These are phyloP conservation scores for Copidosoma aretas DNA, from an alignment of 2,888 invertebrate species.

Conservation along the genomic window DNA sequence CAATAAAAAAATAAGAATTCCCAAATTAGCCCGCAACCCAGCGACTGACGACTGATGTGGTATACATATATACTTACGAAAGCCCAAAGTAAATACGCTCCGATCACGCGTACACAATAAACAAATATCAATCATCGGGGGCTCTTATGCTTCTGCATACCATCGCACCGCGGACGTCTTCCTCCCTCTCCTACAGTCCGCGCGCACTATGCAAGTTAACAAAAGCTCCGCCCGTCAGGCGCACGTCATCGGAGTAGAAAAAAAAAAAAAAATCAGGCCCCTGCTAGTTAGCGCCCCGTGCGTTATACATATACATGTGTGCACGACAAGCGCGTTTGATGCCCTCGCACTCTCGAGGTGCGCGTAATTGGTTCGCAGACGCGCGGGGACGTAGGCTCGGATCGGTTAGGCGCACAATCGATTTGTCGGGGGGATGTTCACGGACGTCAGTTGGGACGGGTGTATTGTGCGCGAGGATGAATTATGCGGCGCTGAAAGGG, in stretches of 20 bases:
- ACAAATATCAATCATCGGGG: conserved; percentile 36
- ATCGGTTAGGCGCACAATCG: conserved; percentile 25
- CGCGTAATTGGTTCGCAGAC: conserved; percentile 23
- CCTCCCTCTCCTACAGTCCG: no score
- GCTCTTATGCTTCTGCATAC: not conserved
- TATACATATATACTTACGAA: no score
- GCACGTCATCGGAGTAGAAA: no score
- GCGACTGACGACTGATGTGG: no score
- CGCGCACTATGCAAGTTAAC: no score
- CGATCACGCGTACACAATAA: conserved; percentile 2
- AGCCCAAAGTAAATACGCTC: conserved; percentile 22
- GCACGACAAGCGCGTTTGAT: not conserved
- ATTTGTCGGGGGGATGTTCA: conserved; percentile 16
- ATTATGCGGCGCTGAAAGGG: not conserved
- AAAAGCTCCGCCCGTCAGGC: not conserved
- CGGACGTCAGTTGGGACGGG: not conserved
- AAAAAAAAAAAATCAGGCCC: no score
- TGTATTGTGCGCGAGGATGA: not conserved
- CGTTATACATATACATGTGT: not conserved
- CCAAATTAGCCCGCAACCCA: no score
- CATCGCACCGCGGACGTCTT: conserved; percentile 1
- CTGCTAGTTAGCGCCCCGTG: not conserved
- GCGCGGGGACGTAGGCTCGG: not conserved
- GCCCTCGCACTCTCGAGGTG: not conserved
- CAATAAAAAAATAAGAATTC: no score